A percentile compares a stretch with the other conserved stretches of the same genome.
Conservation (phyloP, 2,113 vertebrate species). For the Chaetorhynchus papuensis region DNA sequence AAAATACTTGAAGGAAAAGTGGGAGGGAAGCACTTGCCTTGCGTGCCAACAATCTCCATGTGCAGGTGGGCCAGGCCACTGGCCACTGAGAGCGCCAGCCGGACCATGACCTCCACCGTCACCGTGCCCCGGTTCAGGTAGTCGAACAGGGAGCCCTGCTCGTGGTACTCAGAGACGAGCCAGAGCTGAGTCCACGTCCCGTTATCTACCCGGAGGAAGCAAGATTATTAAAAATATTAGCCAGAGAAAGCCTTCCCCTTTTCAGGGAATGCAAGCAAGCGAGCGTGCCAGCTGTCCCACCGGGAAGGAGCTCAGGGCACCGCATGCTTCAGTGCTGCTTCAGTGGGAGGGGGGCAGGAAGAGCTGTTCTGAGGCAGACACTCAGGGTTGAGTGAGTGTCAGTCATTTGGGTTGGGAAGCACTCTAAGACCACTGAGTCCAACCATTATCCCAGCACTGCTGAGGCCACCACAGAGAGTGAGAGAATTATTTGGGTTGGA, state of each 20-base stretch:
- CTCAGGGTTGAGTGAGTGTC: rapidly evolving
- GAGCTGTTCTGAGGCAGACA: not conserved
- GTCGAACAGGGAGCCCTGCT: slow-evolving; percentile 93
- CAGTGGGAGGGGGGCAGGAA: rapidly evolving
- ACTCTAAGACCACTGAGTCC: rapidly evolving
- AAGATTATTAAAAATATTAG: not conserved
- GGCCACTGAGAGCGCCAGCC: slow-evolving; percentile 84
- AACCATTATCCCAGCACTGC: rapidly evolving
- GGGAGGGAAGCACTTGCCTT: slow-evolving; percentile 74
- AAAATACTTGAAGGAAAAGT: rapidly evolving
- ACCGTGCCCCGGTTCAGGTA: slow-evolving; percentile 90
- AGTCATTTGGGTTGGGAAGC: rapidly evolving
- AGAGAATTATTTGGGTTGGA: rapidly evolving
- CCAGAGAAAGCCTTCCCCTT: not conserved
- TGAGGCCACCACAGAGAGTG: rapidly evolving
- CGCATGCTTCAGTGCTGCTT: rapidly evolving
- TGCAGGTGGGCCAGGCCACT: slow-evolving; percentile 96
- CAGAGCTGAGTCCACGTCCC: slow-evolving; percentile 98
- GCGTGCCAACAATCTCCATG: slow-evolving; percentile 97
- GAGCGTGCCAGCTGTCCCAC: rapidly evolving
- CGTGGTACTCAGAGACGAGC: slow-evolving; percentile 97
- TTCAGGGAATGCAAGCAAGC: rapidly evolving
- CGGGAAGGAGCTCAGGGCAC: rapidly evolving
- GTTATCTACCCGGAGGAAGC: slow-evolving; percentile 76
- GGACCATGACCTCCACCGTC: slow-evolving; percentile 82